Percentiles rank a stretch among this genome's conserved stretches.
These are phyloP conservation scores for Eidolon dupreanum DNA, from an alignment of 2,797 vertebrate genomes.

Conservation along the genomic window DNA sequence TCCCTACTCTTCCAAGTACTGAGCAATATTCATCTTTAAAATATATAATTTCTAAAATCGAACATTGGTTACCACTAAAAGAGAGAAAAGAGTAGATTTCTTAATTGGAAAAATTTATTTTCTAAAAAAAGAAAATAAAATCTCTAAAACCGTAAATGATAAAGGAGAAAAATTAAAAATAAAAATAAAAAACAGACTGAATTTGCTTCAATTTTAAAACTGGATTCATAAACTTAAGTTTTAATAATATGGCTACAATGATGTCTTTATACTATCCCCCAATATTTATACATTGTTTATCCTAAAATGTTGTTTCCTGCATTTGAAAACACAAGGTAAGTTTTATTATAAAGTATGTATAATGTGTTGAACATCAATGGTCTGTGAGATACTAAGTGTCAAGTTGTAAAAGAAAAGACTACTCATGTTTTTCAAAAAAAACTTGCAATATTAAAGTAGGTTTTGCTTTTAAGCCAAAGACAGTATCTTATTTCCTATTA, in stretches of 20 bases:
- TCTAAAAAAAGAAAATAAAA: slow-evolving; percentile 2
- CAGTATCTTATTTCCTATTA: neutral
- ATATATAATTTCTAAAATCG: slow-evolving; percentile 11
- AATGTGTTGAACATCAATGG: neutral
- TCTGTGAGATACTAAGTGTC: neutral
- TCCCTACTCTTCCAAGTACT: neutral
- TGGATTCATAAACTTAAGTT: neutral
- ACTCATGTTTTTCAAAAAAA: neutral
- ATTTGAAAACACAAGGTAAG: neutral
- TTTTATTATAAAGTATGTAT: neutral
- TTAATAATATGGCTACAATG: neutral
- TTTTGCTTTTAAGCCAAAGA: neutral
- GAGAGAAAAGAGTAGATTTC: neutral
- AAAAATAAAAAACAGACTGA: neutral
- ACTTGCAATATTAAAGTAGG: neutral
- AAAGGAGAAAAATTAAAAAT: neutral
- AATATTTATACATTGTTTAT: neutral
- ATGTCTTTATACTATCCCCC: neutral
- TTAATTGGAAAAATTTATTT: neutral
- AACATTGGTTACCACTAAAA: neutral
- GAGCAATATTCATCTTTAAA: slow-evolving; percentile 10
- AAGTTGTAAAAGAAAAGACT: neutral
- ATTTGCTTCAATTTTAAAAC: neutral
- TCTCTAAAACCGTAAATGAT: neutral
- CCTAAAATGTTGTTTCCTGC: neutral